phyloP scores from a whole-genome alignment of 2,888 invertebrate genomes.

The Criorhina ranunculi region DNA sequence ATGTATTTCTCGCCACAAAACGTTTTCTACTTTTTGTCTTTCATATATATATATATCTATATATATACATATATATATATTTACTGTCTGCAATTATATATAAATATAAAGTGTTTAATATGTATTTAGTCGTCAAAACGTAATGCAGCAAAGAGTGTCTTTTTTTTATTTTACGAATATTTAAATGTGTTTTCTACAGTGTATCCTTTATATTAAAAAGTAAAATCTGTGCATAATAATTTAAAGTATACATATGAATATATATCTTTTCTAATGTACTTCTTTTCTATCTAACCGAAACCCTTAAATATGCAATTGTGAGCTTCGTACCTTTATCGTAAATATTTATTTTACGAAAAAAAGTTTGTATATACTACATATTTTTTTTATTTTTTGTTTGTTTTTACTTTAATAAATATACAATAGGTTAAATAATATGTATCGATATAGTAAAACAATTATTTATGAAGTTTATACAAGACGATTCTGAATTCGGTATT shows the following conservation, averaged over 20 bases:
- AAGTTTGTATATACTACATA: constrained; percentile 57
- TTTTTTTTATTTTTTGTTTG: constrained; percentile 29
- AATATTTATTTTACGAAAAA: constrained; percentile 52
- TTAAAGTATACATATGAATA: constrained; percentile 54
- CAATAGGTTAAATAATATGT: constrained; percentile 7
- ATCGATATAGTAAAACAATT: constrained; percentile 2
- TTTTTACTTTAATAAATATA: constrained; percentile 27
- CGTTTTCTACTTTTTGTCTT: constrained; percentile 64
- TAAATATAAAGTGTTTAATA: constrained; percentile 55
- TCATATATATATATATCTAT: constrained; percentile 61
- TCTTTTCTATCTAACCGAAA: constrained; percentile 64
- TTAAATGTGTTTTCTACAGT: constrained; percentile 73
- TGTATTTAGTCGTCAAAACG: constrained; percentile 72
- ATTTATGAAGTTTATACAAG: constrained; percentile 5
- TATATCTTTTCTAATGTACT: constrained; percentile 53
- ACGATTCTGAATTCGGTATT: constrained; percentile 4
- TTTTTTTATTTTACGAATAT: constrained; percentile 49
- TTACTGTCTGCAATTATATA: constrained; percentile 67
- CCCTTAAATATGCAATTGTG: constrained; percentile 62
- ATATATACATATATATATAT: constrained; percentile 58
- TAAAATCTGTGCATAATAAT: constrained; percentile 71
- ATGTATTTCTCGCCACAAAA: constrained; percentile 67
- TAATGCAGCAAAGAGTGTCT: constrained; percentile 65
- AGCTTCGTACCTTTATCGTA: constrained; percentile 65
- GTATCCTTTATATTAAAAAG: constrained; percentile 55